phyloP scores from a whole-genome alignment of 2,113 vertebrate genomes.

The Sprattus sprattus region DNA sequence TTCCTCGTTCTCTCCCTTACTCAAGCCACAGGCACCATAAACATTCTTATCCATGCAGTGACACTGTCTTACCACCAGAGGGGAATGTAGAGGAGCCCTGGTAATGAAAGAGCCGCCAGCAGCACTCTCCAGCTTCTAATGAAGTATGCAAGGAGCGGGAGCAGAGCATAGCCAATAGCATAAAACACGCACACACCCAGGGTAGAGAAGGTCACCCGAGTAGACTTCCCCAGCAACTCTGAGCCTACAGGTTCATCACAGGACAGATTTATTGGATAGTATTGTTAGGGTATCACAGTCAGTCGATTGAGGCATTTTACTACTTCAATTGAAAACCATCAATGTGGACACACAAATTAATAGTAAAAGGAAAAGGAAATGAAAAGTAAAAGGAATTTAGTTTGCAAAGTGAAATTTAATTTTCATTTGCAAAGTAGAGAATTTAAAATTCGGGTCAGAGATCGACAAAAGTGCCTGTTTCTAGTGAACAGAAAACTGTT shows the following conservation, averaged over 20 bases:
- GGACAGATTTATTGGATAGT: background rate
- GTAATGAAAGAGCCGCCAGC: conserved; percentile 51
- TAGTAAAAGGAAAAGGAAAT: no score
- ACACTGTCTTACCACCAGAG: conserved; percentile 56
- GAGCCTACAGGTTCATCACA: conserved; percentile 38
- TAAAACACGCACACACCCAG: conserved; percentile 44
- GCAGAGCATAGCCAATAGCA: conserved; percentile 50
- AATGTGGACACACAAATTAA: no score
- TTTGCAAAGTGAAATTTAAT: no score
- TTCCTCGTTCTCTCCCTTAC: background rate
- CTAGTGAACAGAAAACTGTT: background rate
- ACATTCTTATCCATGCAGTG: background rate
- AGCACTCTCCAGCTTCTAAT: conserved; percentile 59
- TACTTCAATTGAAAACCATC: no score
- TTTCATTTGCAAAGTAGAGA: no score
- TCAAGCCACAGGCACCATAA: background rate
- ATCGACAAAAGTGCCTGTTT: background rate
- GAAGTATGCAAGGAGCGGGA: conserved; percentile 56
- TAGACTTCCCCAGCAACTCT: conserved; percentile 48
- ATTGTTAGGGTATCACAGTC: no score
- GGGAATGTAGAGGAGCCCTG: conserved; percentile 49
- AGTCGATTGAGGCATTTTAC: no score
- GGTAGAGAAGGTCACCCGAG: conserved; percentile 36
- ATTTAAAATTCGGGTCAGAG: background rate
- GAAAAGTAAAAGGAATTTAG: no score